Evolutionary conservation across 2,113 vertebrate genomes (phyloP).

Genomic region (Alces alces): DNA sequence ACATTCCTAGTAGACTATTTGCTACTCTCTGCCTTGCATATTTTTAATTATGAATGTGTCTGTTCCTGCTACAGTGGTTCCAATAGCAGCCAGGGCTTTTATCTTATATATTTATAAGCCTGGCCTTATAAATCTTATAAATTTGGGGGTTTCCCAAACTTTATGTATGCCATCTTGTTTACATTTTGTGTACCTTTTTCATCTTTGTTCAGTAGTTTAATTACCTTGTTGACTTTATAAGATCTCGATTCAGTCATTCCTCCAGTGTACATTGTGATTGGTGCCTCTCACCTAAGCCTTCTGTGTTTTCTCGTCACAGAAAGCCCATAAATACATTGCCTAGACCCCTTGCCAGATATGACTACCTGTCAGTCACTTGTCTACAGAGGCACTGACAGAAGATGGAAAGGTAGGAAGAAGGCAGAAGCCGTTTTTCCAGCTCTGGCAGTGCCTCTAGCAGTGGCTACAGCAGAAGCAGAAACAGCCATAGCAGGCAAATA

Average conservation of each 20-base stretch:
- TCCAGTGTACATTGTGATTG: neutral
- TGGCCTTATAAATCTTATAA: neutral
- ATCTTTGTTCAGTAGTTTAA: neutral
- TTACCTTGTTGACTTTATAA: neutral
- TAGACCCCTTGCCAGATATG: neutral
- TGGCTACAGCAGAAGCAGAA: neutral
- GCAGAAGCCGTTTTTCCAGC: fast-evolving
- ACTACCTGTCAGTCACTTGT: no score
- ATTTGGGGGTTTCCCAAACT: neutral
- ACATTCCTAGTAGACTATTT: neutral
- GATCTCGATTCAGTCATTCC: neutral
- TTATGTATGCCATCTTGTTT: neutral
- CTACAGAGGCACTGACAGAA: neutral
- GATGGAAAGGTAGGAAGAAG: neutral
- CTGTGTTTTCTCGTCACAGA: neutral
- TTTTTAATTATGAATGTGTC: neutral
- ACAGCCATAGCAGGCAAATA: neutral
- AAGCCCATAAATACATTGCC: neutral
- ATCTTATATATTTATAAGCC: neutral
- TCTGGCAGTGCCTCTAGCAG: neutral
- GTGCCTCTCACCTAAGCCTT: neutral
- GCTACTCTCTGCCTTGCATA: neutral
- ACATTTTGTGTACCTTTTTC: neutral
- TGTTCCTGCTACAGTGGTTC: neutral
- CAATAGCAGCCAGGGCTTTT: neutral